Evolutionary conservation across 2,888 invertebrate genomes (phyloP), one percentile per base, ranked within the genome.

Genomic region (Linyphia triangularis): DNA sequence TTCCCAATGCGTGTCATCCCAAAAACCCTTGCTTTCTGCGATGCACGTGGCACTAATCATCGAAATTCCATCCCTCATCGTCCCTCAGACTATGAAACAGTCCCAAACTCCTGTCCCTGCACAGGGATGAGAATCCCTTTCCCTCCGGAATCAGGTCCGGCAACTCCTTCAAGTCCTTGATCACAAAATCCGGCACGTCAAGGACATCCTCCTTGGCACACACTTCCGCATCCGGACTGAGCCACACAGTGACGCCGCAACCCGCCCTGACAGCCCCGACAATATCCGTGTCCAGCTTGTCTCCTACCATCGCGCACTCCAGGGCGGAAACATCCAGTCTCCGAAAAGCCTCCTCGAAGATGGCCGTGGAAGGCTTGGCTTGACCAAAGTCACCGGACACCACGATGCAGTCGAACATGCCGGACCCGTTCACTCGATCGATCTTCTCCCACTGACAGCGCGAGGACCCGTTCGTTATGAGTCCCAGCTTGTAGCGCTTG

Each of bases 361-460:
- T 97, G 92, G 95, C 94, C 90, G 95, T 94, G 92, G 96, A 95
- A 0, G 97, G 97, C 93, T 97, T 97, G 93, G 97, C 97, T 95
- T 96, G 96, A 2, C 96, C 96, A 91, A 96, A 93, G 93, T 97
- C 97, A 22, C 96, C 96, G 70, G 96, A 26, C 61, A 97, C 96
- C 10, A 91, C 61, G 26, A 91, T 89, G 10, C 79, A 85, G 77
- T 91, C 91, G 77, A 91, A 91, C 61, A 89, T 85, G 19, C 85
- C 77, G 13, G 72, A 37, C n/a, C 85, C 90, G 65, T 91, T 91
- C 59, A 92, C 81, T 72, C 92, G 90, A 0, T 91, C 94, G 90
- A 97, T 94, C 93, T 97, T 97, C 94, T 97, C 97, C 96, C 97
- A 97, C 93, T 97, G 97, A 43, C 96, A 96, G 90, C 95, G 95